A percentile compares a stretch with the other conserved stretches of the same genome.
phyloP scores from a whole-genome alignment of 2,888 invertebrate species.

The Lamellibrachia columna region DNA sequence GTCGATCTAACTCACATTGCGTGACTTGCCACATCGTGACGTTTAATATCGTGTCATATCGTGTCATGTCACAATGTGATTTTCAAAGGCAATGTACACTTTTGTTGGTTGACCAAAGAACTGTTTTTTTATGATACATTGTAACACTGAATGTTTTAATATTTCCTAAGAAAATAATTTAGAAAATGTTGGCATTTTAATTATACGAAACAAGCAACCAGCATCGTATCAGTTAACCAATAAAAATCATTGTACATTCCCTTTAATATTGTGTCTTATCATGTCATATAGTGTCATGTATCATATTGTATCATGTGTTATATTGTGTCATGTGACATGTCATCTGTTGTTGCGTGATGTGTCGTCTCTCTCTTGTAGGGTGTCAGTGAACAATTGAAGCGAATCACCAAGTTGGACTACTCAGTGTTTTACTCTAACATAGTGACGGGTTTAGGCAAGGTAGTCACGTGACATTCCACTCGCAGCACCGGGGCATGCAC shows the following conservation, averaged over 20 bases:
- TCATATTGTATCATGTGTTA: background rate
- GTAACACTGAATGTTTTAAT: too few relatives aligned
- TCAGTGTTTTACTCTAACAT: background rate
- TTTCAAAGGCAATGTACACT: too few relatives aligned
- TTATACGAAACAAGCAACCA: too few relatives aligned
- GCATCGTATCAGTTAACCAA: too few relatives aligned
- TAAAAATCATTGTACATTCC: too few relatives aligned
- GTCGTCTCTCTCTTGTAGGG: background rate
- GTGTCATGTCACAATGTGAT: background rate
- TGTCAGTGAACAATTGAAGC: constrained; percentile 9
- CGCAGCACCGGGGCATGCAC: background rate
- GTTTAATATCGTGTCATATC: background rate
- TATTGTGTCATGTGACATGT: background rate
- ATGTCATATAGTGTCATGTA: background rate
- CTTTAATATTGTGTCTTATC: too few relatives aligned
- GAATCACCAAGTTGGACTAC: constrained; percentile 16
- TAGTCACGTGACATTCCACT: background rate
- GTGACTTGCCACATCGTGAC: background rate
- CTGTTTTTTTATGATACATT: too few relatives aligned
- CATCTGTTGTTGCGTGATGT: background rate
- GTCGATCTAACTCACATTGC: background rate
- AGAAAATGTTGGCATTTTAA: too few relatives aligned
- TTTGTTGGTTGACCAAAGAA: too few relatives aligned
- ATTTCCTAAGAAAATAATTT: too few relatives aligned
- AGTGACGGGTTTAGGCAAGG: background rate